Percentiles rank a stretch among this genome's conserved stretches.
Evolutionary conservation across 2,888 invertebrate genomes (phyloP).

Genomic region (Emmelina monodactyla): DNA sequence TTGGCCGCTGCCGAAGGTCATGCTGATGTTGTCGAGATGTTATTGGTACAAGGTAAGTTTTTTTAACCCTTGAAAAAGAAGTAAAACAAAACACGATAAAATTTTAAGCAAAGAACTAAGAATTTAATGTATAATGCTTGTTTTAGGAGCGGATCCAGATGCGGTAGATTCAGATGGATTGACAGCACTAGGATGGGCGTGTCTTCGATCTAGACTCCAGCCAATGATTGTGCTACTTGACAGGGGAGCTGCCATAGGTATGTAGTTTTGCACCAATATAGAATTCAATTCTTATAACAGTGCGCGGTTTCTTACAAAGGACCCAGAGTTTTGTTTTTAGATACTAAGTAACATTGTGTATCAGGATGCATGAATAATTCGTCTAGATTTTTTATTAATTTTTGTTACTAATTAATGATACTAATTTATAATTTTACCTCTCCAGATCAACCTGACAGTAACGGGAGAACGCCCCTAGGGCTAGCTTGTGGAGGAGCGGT

Average conservation of each 20-base stretch:
- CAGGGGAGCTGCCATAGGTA: slow-evolving; percentile 77
- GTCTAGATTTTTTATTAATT: no score
- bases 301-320: no score
- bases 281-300: no score
- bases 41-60: slow-evolving; percentile 78
- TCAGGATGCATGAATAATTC: no score
- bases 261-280: neutral
- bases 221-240: slow-evolving; percentile 71
- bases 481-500: slow-evolving; percentile 79
- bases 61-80: no score
- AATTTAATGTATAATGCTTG: slow-evolving; percentile 1
- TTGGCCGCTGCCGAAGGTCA: slow-evolving; percentile 93
- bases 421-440: slow-evolving; percentile 3
- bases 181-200: slow-evolving; percentile 91
- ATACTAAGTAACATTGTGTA: no score
- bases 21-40: slow-evolving; percentile 83
- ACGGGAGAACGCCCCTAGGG: slow-evolving; percentile 91
- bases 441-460: slow-evolving; percentile 77
- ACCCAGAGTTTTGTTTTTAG: no score
- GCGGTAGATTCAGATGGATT: slow-evolving; percentile 87
- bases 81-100: no score
- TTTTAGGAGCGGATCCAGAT: slow-evolving; percentile 74
- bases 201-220: slow-evolving; percentile 80
- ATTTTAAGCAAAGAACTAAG: no score
- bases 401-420: neutral